Conservation (phyloP, 2,113 vertebrate species). For the Mirza zaza region DNA sequence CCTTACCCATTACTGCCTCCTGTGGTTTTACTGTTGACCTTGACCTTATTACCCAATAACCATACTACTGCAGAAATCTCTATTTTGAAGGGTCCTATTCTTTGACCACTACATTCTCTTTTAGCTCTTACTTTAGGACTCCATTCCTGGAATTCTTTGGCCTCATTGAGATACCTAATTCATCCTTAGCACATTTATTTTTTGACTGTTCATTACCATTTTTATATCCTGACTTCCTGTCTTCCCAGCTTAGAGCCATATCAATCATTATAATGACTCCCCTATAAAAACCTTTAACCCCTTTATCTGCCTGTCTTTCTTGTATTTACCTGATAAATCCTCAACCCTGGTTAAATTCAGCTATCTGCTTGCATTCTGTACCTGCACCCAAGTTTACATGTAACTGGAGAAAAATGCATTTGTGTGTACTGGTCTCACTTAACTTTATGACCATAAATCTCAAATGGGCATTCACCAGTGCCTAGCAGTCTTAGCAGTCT, state of each 20-base stretch:
- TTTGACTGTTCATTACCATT: not conserved
- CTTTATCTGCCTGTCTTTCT: not conserved
- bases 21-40: not conserved
- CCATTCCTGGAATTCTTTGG: not conserved
- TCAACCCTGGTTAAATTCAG: not conserved
- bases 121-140: not conserved
- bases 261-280: not conserved
- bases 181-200: not conserved
- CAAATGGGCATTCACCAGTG: not conserved
- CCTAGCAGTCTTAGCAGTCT: not conserved
- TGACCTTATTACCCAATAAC: not conserved
- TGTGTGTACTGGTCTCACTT: not conserved
- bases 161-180: not conserved
- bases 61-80: not conserved
- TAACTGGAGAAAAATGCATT: not conserved
- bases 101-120: not conserved
- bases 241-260: not conserved
- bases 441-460: not conserved
- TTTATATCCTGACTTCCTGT: not conserved
- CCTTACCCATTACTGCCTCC: not conserved
- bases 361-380: not conserved
- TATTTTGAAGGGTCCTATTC: not conserved
- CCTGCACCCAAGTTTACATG: not conserved
- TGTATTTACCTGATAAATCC: not conserved
- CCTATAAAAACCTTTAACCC: not conserved